Evolutionary conservation across 2,888 invertebrate species (phyloP).

Genomic region (Dichetophora obliterata): DNA sequence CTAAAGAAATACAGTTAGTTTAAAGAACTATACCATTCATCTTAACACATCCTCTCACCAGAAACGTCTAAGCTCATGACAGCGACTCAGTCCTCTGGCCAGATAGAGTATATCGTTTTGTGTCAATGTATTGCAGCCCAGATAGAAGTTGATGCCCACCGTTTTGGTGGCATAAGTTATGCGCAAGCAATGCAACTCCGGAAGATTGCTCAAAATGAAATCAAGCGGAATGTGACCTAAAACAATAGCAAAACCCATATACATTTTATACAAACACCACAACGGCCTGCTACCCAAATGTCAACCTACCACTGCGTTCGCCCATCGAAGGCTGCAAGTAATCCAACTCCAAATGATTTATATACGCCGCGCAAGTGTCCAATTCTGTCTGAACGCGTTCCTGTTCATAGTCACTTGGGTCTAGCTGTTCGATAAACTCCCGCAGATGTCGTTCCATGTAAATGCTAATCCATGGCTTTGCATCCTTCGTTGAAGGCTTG

Average conservation of each 20-base stretch:
- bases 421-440: conserved; percentile 67
- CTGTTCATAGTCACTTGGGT: conserved; percentile 66
- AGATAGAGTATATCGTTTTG: conserved; percentile 62
- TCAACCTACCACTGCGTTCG: conserved; percentile 55
- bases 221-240: conserved; percentile 70
- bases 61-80: conserved; percentile 65
- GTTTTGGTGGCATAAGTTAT: conserved; percentile 68
- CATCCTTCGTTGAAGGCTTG: conserved; percentile 14
- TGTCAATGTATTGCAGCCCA: conserved; percentile 67
- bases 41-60: conserved; percentile 54
- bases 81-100: conserved; percentile 63
- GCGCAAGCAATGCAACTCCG: conserved; percentile 65
- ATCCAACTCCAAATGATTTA: conserved; percentile 66
- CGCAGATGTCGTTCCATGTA: conserved; percentile 70
- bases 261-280: not conserved
- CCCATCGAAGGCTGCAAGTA: conserved; percentile 63
- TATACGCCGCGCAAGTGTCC: conserved; percentile 66
- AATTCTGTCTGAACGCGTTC: conserved; percentile 62
- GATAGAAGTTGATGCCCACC: conserved; percentile 65
- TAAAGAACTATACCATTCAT: not conserved
- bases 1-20: conserved; percentile 47
- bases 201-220: conserved; percentile 67
- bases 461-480: conserved; percentile 65
- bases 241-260: conserved; percentile 21
- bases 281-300: not conserved